A percentile compares a stretch with the other conserved stretches of the same genome.
These are phyloP conservation scores for Porites rus DNA, from an alignment of 92 coral and sea anemone species.

Conservation along the genomic window DNA sequence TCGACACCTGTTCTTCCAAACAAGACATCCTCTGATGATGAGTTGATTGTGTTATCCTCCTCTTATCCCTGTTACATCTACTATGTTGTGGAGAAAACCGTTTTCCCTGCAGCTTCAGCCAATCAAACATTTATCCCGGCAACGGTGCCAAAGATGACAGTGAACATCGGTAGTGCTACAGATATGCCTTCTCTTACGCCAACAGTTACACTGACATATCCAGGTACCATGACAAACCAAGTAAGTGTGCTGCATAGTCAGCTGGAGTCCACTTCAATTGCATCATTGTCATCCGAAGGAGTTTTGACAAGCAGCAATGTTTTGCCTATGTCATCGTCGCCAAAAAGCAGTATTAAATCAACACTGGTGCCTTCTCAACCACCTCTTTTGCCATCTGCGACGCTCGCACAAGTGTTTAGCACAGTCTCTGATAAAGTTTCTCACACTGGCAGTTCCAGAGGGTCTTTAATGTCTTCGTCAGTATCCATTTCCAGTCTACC, in stretches of 20 bases:
- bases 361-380: neutral
- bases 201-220: slow-evolving; percentile 52
- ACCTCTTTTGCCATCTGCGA: neutral
- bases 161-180: slow-evolving; percentile 49
- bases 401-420: neutral
- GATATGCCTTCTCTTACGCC: slow-evolving; percentile 14
- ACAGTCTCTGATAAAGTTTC: neutral
- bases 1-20: slow-evolving; percentile 10
- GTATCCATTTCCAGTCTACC: neutral
- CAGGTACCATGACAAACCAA: slow-evolving; percentile 38
- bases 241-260: neutral
- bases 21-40: slow-evolving; percentile 34
- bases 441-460: too few species aligned
- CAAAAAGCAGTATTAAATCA: neutral
- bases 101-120: slow-evolving; percentile 65
- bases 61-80: slow-evolving; percentile 81
- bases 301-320: neutral
- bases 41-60: slow-evolving; percentile 64
- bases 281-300: neutral
- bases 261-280: neutral
- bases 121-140: slow-evolving; percentile 45
- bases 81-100: slow-evolving; percentile 75
- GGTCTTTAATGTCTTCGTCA: neutral
- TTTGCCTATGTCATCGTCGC: neutral
- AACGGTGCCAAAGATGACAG: slow-evolving; percentile 51